Percentiles rank a stretch among this genome's conserved stretches.
These are phyloP conservation scores for Hyles vespertilio DNA, from an alignment of 1,140 invertebrate species.

Conservation along the genomic window DNA sequence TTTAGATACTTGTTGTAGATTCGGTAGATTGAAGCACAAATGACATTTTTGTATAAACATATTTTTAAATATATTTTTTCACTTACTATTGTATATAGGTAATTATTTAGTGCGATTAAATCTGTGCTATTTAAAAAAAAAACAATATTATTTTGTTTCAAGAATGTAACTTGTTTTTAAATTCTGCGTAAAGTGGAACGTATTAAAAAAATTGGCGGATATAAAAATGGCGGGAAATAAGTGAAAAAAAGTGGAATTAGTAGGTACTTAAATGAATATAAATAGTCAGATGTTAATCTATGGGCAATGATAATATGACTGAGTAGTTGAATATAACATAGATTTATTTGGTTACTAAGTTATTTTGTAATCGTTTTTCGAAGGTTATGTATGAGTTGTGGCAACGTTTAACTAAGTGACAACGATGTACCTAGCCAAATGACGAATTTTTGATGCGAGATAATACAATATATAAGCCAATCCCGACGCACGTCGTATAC, in stretches of 20 bases:
- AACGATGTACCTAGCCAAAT: too few species aligned
- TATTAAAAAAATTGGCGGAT: too few species aligned
- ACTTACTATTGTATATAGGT: background rate
- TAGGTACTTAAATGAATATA: background rate
- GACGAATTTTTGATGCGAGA: too few species aligned
- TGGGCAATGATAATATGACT: constrained; percentile 11
- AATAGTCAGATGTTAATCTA: too few species aligned
- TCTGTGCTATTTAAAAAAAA: too few species aligned
- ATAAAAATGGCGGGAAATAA: too few species aligned
- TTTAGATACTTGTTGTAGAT: constrained; percentile 39
- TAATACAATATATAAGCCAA: too few species aligned
- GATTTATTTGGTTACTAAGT: constrained; percentile 4
- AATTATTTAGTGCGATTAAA: background rate
- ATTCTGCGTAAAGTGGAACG: too few species aligned
- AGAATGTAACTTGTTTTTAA: too few species aligned
- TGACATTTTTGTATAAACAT: constrained; percentile 24
- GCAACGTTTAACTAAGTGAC: too few species aligned
- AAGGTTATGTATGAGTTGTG: background rate
- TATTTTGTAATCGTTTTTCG: background rate
- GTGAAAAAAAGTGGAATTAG: background rate
- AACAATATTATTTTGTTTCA: too few species aligned
- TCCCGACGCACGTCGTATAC: too few species aligned
- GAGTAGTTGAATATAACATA: constrained; percentile 17
- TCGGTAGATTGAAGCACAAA: constrained; percentile 27
- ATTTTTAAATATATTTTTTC: background rate